Base-by-base conservation (phyloP, 2,113 vertebrate genomes). In the Glaucomys volans region DNA sequence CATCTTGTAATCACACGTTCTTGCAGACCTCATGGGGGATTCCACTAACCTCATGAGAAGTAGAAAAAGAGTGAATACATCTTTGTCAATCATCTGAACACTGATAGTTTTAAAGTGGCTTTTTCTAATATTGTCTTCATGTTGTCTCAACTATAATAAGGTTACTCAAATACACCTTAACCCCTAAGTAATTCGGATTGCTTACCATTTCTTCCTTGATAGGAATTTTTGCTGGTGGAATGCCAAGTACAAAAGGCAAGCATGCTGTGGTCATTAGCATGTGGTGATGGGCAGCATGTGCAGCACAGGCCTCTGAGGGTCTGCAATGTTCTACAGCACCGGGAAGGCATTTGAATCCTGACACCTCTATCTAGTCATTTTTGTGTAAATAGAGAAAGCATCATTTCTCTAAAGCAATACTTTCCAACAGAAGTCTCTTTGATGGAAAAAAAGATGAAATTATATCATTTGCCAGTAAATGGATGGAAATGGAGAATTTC, bases 111-210 rank as follows among this genome's bases (percentile, higher is more conserved):
- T 44, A 54, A 67, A 44, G 52, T 32, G 77, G n/a, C 5, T 4
- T 79, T 90, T 91, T 91, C 77, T 84, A 50, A 83, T n/a, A 12
- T 72, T 44, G 42, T 75, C 44, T 71, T 91, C n/a, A 22, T 90
- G 67, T 24, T 90, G 52, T 67, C 67, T 66, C 52, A 72, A 66
- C 40, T 50, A 69, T 13, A 26, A 26, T 17, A 11, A 72, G 47
- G 54, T 40, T 11, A 40, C 20, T 87, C 42, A 64, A 93, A 77
- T 59, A 69, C 7, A 54, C 17, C 24, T 20, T 57, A 64, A 64
- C 18, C 26, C 30, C 52, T 77, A 93, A 90, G 72, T 82, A 66
- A 74, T 84, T 88, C 62, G 18, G 50, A 28, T 54, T 35, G 64
- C n/a, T 42, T 52, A 28, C 30, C 11, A 32, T 77, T 26, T 66